phyloP scores from a whole-genome alignment of 2,797 vertebrate genomes.

The Lepus oiostolus region DNA sequence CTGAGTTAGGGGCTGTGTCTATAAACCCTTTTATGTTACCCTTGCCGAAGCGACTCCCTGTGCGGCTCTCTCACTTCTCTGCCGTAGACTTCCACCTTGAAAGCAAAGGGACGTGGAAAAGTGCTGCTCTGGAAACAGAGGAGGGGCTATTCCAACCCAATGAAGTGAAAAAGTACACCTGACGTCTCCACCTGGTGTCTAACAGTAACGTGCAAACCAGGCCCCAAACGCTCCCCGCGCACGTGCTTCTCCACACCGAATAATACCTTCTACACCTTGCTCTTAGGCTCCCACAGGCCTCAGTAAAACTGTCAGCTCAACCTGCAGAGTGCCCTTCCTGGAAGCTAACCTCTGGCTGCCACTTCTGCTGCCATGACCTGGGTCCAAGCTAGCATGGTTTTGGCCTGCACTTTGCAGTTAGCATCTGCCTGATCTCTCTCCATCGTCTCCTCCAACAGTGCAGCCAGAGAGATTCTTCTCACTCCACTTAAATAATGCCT shows the following conservation, averaged over 20 bases:
- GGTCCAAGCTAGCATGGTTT: background rate
- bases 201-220: background rate
- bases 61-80: slow-evolving; percentile 9
- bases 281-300: background rate
- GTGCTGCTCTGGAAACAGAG: background rate
- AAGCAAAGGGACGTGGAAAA: slow-evolving; percentile 8
- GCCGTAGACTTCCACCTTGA: background rate
- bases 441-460: background rate
- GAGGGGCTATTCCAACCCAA: background rate
- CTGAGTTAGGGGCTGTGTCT: background rate
- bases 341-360: background rate
- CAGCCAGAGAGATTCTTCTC: background rate
- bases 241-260: background rate
- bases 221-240: background rate
- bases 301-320: background rate
- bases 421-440: background rate
- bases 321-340: background rate
- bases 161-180: slow-evolving; percentile 59
- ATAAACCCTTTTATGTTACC: background rate
- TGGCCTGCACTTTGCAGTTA: background rate
- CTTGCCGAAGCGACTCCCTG: background rate
- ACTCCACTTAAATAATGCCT: background rate
- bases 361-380: background rate
- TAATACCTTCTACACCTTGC: background rate
- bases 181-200: slow-evolving; percentile 61